Percentiles rank a stretch among this genome's conserved stretches.
Conservation (phyloP, 2,888 invertebrate species). For the Invenusta paracnida region DNA sequence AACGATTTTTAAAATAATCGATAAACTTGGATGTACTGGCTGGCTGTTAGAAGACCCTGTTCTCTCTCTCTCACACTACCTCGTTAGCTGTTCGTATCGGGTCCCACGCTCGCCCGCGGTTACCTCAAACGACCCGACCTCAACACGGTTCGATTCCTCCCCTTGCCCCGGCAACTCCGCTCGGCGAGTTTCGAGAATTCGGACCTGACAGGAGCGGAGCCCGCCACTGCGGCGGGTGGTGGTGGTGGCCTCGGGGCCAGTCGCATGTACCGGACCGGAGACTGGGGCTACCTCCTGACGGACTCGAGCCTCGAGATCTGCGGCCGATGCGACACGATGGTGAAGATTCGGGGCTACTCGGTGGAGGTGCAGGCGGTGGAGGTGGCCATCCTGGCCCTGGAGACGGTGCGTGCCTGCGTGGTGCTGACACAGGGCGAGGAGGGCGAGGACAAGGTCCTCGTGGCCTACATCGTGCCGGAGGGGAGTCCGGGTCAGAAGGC, state of each 20-base stretch:
- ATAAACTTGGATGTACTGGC: no score
- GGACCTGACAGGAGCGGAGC: neutral
- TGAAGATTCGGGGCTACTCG: slow-evolving; percentile 61
- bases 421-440: slow-evolving; percentile 59
- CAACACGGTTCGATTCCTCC: slow-evolving; percentile 53
- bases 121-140: slow-evolving; percentile 60
- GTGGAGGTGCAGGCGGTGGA: slow-evolving; percentile 61
- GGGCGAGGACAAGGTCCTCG: slow-evolving; percentile 61
- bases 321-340: slow-evolving; percentile 61
- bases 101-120: slow-evolving; percentile 59
- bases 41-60: no score
- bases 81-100: slow-evolving; percentile 56
- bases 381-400: slow-evolving; percentile 56
- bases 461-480: slow-evolving; percentile 59
- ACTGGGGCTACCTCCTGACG: slow-evolving; percentile 60
- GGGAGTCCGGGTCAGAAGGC: slow-evolving; percentile 54
- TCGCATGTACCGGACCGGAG: slow-evolving; percentile 58
- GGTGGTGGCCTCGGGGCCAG: slow-evolving; percentile 47
- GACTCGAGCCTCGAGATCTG: slow-evolving; percentile 61
- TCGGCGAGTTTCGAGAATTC: slow-evolving; percentile 37
- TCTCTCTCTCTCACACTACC: slow-evolving; percentile 47
- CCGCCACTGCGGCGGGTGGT: neutral
- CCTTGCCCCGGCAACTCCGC: slow-evolving; percentile 48
- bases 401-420: slow-evolving; percentile 56
- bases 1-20: no score